A percentile compares a stretch with the other conserved stretches of the same genome.
Evolutionary conservation across 2,113 vertebrate genomes (phyloP).

Genomic region (Toxotes chatareus): DNA sequence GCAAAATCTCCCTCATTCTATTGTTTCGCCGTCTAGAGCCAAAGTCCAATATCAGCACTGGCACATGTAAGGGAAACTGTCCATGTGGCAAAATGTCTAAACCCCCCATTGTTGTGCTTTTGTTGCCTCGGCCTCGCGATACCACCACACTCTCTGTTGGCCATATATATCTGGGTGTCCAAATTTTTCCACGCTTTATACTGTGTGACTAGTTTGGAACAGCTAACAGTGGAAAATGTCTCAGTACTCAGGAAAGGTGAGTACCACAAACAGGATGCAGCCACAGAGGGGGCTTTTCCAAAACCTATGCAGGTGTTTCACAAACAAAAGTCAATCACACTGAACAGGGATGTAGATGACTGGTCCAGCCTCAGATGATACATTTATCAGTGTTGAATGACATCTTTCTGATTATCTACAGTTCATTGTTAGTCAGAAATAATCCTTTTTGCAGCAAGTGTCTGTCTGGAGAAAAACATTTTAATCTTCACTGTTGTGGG

Average conservation of each 20-base stretch:
- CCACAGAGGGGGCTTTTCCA: conserved; percentile 7
- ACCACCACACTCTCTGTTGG: conserved; percentile 35
- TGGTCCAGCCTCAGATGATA: neutral
- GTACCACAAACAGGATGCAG: conserved; percentile 65
- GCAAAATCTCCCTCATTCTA: conserved; percentile 85
- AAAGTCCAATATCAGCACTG: conserved; percentile 89
- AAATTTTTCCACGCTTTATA: conserved; percentile 61
- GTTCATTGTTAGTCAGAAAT: neutral
- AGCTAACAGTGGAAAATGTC: conserved; percentile 85
- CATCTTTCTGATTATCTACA: neutral
- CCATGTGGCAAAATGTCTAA: conserved; percentile 86
- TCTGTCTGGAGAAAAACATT: neutral
- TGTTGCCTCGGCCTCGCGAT: conserved; percentile 77
- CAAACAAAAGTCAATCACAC: conserved; percentile 27
- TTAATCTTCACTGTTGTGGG: neutral
- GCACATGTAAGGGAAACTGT: conserved; percentile 82
- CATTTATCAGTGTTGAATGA: neutral
- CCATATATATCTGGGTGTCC: conserved; percentile 85
- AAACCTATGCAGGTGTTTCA: conserved; percentile 14
- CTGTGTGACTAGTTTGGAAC: conserved; percentile 76
- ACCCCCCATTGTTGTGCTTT: conserved; percentile 84
- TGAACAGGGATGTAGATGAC: neutral
- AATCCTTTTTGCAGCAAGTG: neutral
- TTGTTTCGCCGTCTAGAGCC: conserved; percentile 72
- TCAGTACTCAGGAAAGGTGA: conserved; percentile 93